Evolutionary conservation across 2,888 invertebrate genomes (phyloP), one percentile per base, ranked within the genome.

Genomic region (Lapara coniferarum): DNA sequence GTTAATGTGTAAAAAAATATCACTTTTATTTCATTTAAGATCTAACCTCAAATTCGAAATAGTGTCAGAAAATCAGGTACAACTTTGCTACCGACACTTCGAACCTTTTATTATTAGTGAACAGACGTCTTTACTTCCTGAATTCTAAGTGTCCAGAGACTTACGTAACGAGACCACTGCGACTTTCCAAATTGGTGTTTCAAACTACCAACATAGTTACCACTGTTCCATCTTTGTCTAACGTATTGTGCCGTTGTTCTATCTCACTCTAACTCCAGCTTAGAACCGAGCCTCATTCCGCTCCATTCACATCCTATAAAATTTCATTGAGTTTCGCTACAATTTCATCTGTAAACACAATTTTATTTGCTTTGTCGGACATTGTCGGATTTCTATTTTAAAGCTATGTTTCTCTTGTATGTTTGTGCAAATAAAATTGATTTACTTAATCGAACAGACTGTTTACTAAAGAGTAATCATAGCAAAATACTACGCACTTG

Each of bases 171-270:
- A 69, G 72, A 75, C 71, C 73, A 69, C 71, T 73, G 25, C 66
- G 14, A 37, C 66, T 2, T 46, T 69, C 71, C 67, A 75, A 80
- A 81, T 79, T 75, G 72, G 69, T 73, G 71, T 72, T 74, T 69
- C 70, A 12, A 74, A 75, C 71, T 78, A 77, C 59, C 44, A 69
- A 81, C 73, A n/a, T 71, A 71, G 75, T 78, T 77, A 75, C 19
- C 37, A 37, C 5, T 19, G 19, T 16, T 16, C 19, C 46, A 13
- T 69, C 59, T 19, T 53, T 69, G 53, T 46, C 68, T 63, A 63
- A 53, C 59, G 4, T 44, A 44, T 46, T 30, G 30, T 46, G 12
- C 10, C 49, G 10, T 30, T n/a, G 30, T 25, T 30, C n/a, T 25
- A 25, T 59, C 59, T 53, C 58, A 52, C 25, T 68, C 53, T 6